Conservation (phyloP, 1,140 invertebrate genomes). For the Metaphire vulgaris region DNA sequence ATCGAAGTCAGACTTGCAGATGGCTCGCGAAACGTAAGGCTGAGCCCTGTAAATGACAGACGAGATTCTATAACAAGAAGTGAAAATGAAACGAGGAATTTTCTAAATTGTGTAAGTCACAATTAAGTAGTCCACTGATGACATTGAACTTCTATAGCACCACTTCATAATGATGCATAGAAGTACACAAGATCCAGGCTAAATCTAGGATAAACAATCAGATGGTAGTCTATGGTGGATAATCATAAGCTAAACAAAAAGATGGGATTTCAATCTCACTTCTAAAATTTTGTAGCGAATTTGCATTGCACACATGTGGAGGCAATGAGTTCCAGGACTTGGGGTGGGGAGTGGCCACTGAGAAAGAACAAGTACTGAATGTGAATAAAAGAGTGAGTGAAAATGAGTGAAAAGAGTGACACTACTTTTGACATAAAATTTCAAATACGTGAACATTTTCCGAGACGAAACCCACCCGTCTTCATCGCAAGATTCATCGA, state of each 20-base stretch:
- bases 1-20: not conserved
- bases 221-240: too few relatives aligned
- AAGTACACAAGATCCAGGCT: too few relatives aligned
- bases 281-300: too few relatives aligned
- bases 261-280: too few relatives aligned
- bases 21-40: not conserved
- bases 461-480: not conserved
- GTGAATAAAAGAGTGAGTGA: not conserved
- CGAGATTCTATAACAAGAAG: not conserved
- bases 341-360: too few relatives aligned
- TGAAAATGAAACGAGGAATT: too few relatives aligned
- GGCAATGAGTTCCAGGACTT: too few relatives aligned
- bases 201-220: too few relatives aligned
- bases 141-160: not conserved
- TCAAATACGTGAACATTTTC: not conserved
- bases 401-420: not conserved
- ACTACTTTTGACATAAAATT: not conserved
- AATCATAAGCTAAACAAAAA: too few relatives aligned
- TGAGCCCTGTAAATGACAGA: not conserved
- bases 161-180: not conserved
- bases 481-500: not conserved
- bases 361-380: not conserved
- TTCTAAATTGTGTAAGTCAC: too few relatives aligned
- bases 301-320: too few relatives aligned
- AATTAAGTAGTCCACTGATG: not conserved